A percentile compares a stretch with the other conserved stretches of the same genome.
These are phyloP conservation scores for Equus quagga DNA, from an alignment of 2,113 vertebrate species.

Conservation along the genomic window DNA sequence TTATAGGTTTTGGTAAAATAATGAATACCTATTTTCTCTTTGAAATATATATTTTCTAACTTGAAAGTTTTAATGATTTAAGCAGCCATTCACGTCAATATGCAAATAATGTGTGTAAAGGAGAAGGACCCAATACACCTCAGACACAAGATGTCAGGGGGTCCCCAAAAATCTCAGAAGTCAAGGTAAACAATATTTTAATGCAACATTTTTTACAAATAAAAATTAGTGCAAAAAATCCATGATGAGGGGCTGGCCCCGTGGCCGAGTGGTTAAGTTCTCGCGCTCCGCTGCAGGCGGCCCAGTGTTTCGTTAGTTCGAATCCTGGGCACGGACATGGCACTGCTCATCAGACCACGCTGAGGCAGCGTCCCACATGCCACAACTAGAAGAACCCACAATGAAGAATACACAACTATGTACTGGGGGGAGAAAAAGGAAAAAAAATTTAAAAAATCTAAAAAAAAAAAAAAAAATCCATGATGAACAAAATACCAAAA, in stretches of 20 bases:
- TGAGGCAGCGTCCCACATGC: no score
- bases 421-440: no score
- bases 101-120: not conserved
- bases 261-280: no score
- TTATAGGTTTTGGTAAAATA: constrained; percentile 8
- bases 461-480: no score
- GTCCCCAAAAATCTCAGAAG: not conserved
- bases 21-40: not conserved
- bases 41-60: not conserved
- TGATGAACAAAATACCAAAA: not conserved
- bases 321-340: no score
- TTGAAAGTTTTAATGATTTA: not conserved
- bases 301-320: no score
- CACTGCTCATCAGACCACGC: no score
- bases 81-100: not conserved
- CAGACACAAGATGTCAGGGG: not conserved
- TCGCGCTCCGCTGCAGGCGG: no score
- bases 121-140: not conserved
- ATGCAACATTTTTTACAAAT: not conserved
- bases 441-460: no score
- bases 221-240: not conserved
- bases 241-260: no score
- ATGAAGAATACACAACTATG: no score
- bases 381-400: no score
- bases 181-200: not conserved